Evolutionary conservation across 2,888 invertebrate genomes (phyloP).

Genomic region (Tubiluchus corallicola): DNA sequence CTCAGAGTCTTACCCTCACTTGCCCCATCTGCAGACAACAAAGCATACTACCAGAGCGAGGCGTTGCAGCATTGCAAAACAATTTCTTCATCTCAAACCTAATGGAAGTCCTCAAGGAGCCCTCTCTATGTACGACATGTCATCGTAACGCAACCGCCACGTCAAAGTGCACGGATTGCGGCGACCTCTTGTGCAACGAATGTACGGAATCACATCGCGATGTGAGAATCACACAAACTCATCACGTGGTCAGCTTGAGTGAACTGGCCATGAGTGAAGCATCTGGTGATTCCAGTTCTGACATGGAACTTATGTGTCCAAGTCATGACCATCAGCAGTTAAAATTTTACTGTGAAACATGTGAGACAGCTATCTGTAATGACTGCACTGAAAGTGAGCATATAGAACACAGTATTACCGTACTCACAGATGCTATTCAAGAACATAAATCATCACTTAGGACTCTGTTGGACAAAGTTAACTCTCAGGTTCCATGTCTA

Average conservation of each 20-base stretch:
- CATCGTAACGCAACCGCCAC: constrained; percentile 18
- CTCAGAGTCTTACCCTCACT: constrained; percentile 32
- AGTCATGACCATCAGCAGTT: constrained; percentile 22
- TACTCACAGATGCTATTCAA: constrained; percentile 30
- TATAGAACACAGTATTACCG: constrained; percentile 29
- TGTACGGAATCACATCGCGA: constrained; percentile 20
- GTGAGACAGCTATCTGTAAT: constrained; percentile 34
- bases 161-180: constrained; percentile 25
- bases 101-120: constrained; percentile 13
- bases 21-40: constrained; percentile 34
- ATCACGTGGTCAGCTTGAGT: constrained; percentile 20
- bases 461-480: constrained; percentile 22
- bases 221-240: constrained; percentile 15
- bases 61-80: constrained; percentile 30
- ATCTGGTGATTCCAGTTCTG: constrained; percentile 14
- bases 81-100: constrained; percentile 27
- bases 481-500: constrained; percentile 23
- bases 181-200: constrained; percentile 22
- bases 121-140: constrained; percentile 19
- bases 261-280: constrained; percentile 19
- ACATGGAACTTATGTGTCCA: constrained; percentile 23
- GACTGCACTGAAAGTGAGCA: constrained; percentile 34
- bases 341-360: constrained; percentile 32
- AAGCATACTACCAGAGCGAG: constrained; percentile 33
- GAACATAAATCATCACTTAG: constrained; percentile 26